Evolutionary conservation across 2,113 vertebrate species (phyloP).

Genomic region (Cervus canadensis): DNA sequence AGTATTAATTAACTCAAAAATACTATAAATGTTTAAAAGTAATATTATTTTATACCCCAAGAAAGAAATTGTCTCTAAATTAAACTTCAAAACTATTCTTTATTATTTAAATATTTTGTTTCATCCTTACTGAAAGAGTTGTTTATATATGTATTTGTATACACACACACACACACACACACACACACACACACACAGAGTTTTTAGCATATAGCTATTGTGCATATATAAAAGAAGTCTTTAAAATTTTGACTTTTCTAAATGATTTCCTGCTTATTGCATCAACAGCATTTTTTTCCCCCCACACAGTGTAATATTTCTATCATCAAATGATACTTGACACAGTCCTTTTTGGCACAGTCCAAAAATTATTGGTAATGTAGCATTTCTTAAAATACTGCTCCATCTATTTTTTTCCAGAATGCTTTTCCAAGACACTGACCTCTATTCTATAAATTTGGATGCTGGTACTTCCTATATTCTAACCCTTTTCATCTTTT

Average conservation of each 20-base stretch:
- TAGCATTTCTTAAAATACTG: neutral
- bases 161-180: accelerated
- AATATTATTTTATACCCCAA: neutral
- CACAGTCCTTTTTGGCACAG: neutral
- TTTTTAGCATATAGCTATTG: neutral
- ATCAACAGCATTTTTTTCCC: neutral
- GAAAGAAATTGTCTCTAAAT: neutral
- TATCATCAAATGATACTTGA: neutral
- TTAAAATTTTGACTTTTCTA: neutral
- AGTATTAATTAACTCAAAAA: neutral
- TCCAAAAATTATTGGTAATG: neutral
- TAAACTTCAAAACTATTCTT: neutral
- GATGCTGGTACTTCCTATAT: neutral
- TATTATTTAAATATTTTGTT: neutral
- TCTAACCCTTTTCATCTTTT: neutral
- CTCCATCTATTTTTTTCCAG: neutral
- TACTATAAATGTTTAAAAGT: neutral
- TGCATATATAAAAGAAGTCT: neutral
- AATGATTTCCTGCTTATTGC: neutral
- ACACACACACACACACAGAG: no score
- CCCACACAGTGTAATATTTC: neutral
- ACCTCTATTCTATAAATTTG: neutral
- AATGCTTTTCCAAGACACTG: neutral
- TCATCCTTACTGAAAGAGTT: neutral
- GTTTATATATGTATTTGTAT: neutral